Base-by-base conservation (phyloP, 2,797 vertebrate genomes). In the Poecilia wingei region DNA sequence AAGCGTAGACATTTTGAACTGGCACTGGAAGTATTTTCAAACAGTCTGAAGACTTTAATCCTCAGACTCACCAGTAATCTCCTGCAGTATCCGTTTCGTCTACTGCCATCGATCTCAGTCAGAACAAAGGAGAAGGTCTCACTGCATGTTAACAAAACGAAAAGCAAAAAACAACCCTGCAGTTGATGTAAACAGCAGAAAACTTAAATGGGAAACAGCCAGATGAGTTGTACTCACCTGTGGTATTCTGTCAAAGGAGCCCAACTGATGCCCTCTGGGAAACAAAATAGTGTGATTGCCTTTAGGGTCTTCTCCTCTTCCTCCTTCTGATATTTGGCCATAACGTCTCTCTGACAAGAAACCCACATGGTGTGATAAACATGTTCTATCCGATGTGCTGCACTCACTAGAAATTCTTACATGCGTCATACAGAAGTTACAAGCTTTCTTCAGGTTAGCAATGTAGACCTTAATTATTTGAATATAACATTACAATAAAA, bases 111-210 rank as follows among this genome's bases (percentile, higher is more conserved):
- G 36, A 98, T 85, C 0, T 98, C 98, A 43, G 98, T 99, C 92
- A 99, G 95, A 43, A 99, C 97, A 0, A 99, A 99, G 1, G 98
- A 99, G 91, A 99, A 98, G 1, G 98, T 99, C 94, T 99, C 98
- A 6, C 98, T 99, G 93, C 22, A 90, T 46, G 22, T 1, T 47
- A 70, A 9, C 0, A 39, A 10, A 36, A n/a, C 0, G 25, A 10
- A 33, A 28, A 36, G 4, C 3, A 31, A 57, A 59, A 2, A 5
- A 9, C 8, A 51, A 28, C 4, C 12, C 12, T 39, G 22, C 8
- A 3, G 3, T 25, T 36, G 12, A 16, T 3, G 6, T 16, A 43
- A 70, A 31, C 9, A 33, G 9, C 13, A 33, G 18, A 55, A 33
- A 31, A 10, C 9, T 41, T 18, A 16, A 33, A 25, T 2, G 3